Conservation (phyloP, 2,797 vertebrate genomes). For the Myotis daubentonii region DNA sequence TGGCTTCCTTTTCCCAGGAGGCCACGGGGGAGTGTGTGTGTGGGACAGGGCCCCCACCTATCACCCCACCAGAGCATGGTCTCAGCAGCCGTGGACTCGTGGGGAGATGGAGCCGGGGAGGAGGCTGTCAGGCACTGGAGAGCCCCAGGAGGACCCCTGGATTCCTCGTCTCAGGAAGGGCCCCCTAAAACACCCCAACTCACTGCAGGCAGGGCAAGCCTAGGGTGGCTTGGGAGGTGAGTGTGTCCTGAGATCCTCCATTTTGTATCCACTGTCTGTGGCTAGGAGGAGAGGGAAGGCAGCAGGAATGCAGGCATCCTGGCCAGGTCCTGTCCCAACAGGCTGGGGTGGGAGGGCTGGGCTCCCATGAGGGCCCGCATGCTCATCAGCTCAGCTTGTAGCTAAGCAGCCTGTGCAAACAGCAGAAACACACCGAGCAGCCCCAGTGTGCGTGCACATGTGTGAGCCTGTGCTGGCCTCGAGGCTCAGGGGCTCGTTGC, state of each 20-base stretch:
- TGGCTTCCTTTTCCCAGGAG: not conserved
- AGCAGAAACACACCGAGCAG: not conserved
- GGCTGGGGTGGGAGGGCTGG: not conserved
- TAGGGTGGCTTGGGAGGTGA: not conserved
- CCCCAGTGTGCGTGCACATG: fast-evolving
- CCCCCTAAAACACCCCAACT: not conserved
- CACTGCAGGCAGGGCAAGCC: not conserved
- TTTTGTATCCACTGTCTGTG: not conserved
- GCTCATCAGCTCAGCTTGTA: not conserved
- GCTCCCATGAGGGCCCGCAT: not conserved
- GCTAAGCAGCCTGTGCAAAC: constrained; percentile 41
- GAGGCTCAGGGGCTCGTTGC: not conserved
- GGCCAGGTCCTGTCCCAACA: constrained; percentile 51
- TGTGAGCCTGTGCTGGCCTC: not conserved
- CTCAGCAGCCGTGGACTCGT: not conserved
- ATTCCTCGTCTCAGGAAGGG: not conserved
- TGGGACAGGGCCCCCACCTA: not conserved
- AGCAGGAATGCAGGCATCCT: constrained; percentile 16
- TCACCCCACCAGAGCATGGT: not conserved
- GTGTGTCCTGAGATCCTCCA: not conserved
- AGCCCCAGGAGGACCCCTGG: not conserved
- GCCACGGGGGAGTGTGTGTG: not conserved
- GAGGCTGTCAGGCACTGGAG: not conserved
- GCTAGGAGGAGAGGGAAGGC: not conserved
- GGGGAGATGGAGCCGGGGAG: not conserved